A percentile compares a stretch with the other conserved stretches of the same genome.
phyloP scores from a whole-genome alignment of 2,888 invertebrate genomes.

The Chromoteleia sp. region DNA sequence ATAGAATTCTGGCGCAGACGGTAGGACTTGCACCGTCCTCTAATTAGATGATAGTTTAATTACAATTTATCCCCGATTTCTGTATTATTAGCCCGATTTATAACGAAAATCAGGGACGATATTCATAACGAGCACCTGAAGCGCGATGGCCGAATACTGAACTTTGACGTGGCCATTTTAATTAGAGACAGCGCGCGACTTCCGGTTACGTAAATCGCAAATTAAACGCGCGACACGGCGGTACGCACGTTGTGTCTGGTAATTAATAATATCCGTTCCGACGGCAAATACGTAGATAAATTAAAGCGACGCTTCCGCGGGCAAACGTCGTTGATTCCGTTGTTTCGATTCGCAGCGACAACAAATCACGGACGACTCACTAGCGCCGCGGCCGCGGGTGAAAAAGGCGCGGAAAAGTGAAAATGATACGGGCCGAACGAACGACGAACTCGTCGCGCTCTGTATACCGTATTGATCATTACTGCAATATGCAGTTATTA shows the following conservation, averaged over 20 bases:
- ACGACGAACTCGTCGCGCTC: background rate
- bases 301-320: conserved; percentile 65
- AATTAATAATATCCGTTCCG: conserved; percentile 70
- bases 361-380: conserved; percentile 58
- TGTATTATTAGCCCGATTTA: conserved; percentile 51
- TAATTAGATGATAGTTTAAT: conserved; percentile 52
- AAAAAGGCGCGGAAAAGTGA: conserved; percentile 32
- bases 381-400: background rate
- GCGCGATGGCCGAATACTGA: conserved; percentile 53
- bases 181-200: conserved; percentile 72
- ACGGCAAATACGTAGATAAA: conserved; percentile 69
- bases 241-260: conserved; percentile 61
- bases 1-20: conserved; percentile 8
- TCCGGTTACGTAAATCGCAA: conserved; percentile 73
- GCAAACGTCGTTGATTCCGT: conserved; percentile 51
- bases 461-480: conserved; percentile 42
- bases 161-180: conserved; percentile 71
- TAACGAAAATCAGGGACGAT: conserved; percentile 34
- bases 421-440: conserved; percentile 21
- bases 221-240: conserved; percentile 70
- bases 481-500: conserved; percentile 27
- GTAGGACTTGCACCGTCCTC: background rate
- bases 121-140: conserved; percentile 64
- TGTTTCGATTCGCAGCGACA: conserved; percentile 55
- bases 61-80: conserved; percentile 25